Base-by-base conservation (phyloP, 2,888 invertebrate genomes). In the Craniophora ligustri region DNA sequence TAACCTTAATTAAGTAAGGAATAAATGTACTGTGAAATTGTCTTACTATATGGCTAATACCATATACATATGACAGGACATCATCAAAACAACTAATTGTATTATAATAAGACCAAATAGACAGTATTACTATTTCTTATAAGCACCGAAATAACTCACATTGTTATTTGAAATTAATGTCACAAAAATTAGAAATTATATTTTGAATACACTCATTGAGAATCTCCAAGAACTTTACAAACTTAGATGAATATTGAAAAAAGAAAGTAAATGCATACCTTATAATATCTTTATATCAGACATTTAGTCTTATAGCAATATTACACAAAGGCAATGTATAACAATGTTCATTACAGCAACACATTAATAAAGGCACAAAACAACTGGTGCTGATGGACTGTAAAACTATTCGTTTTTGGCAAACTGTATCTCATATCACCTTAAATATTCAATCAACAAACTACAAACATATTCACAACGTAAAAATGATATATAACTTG, bases 121-220 rank as follows among this genome's bases (percentile, higher is more conserved):
- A 49, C 8, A 21, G 55, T 46, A 65, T 47, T 54, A 50, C n/a
- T n/a, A n/a, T n/a, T 36, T 8, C 23, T 55, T 46, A 30, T 23
- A 64, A 70, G 70, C 70, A 70, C 70, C 70, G 58, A 58, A 48
- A 32, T 8, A 59, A 62, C 28, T 26, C 42, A 50, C 15, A 23
- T 13, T 42, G 39, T 48, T 38, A 23, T 60, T 58, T 16, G 10
- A 26, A 26, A 46, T 36, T 38, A 28, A 18, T 42, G 10, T 14
- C 1, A 11, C 21, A 4, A 31, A 59, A 41, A 28, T 13, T 47
- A 31, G 13, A 4, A 26, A n/a, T 26, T 3, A 26, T 21, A 16
- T 31, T 35, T 5, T 11, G 10, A 56, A 7, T 31, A 21, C 2
- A 11, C 6, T 19, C 6, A 40, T 42, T n/a, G 10, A 53, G 36